These are phyloP conservation scores for Seira ritae DNA, from an alignment of 2,888 invertebrate genomes.

Conservation along the genomic window DNA sequence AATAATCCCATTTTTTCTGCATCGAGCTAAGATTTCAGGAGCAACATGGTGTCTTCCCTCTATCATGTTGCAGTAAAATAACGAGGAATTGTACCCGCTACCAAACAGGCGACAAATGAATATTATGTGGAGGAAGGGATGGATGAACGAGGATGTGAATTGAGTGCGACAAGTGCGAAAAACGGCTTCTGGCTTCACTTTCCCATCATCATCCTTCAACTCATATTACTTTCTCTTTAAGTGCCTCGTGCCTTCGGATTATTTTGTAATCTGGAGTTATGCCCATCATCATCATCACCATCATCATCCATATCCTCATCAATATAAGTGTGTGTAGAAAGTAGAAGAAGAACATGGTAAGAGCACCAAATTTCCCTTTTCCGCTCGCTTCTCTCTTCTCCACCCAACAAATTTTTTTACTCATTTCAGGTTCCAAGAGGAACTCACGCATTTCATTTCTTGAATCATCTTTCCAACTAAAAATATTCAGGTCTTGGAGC, in stretches of 20 bases:
- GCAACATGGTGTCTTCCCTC: too few species aligned
- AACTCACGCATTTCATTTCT: background rate
- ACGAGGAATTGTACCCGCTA: too few species aligned
- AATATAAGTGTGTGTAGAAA: too few species aligned
- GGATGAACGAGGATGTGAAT: background rate
- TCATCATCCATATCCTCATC: conserved; percentile 16
- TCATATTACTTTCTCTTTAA: conserved; percentile 63
- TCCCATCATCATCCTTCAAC: conserved; percentile 55
- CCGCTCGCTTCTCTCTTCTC: conserved; percentile 3
- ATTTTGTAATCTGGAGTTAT: conserved; percentile 63
- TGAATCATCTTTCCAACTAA: background rate
- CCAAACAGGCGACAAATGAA: too few species aligned
- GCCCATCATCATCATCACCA: conserved; percentile 46
- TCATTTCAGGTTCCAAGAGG: background rate
- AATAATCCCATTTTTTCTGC: too few species aligned
- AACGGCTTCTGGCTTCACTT: conserved; percentile 51
- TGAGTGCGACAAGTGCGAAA: conserved; percentile 47
- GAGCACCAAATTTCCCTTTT: background rate
- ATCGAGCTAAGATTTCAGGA: too few species aligned
- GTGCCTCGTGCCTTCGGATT: conserved; percentile 56
- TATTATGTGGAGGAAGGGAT: too few species aligned
- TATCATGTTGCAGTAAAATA: too few species aligned
- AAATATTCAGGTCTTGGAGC: conserved; percentile 31
- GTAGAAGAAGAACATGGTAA: too few species aligned
- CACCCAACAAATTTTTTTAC: background rate